phyloP scores from a whole-genome alignment of 2,113 vertebrate species.

The Pterocles burchelli region DNA sequence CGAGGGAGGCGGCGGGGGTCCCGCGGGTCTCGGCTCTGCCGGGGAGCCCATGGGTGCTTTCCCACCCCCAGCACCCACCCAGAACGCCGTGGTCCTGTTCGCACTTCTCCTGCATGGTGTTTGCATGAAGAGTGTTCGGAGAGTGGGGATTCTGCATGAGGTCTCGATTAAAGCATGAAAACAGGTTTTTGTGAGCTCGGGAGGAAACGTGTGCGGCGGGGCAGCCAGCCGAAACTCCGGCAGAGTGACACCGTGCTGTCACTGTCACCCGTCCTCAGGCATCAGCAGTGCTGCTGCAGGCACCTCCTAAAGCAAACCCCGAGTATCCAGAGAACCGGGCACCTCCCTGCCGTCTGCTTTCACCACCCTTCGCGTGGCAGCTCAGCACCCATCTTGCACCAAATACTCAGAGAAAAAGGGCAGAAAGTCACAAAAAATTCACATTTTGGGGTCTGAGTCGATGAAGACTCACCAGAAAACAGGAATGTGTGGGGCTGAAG shows the following conservation, averaged over 20 bases:
- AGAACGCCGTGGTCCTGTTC: accelerated
- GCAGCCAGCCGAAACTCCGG: background rate
- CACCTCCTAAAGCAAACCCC: background rate
- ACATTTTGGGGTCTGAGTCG: accelerated
- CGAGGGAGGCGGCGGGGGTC: background rate
- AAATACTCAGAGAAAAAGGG: background rate
- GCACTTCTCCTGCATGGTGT: accelerated
- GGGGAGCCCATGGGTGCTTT: background rate
- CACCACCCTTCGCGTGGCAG: background rate
- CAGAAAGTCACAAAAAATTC: background rate
- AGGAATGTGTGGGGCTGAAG: background rate
- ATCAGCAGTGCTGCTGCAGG: background rate
- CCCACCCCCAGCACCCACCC: background rate
- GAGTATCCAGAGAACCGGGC: accelerated
- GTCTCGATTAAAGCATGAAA: background rate
- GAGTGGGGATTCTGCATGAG: background rate
- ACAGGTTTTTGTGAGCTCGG: background rate
- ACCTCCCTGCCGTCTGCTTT: background rate
- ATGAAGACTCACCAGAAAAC: background rate
- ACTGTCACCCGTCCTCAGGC: background rate
- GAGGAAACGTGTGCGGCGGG: background rate
- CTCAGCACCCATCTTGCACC: background rate
- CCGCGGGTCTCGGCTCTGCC: background rate
- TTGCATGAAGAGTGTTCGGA: background rate
- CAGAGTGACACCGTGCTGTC: accelerated